Evolutionary conservation across 2,797 vertebrate genomes (phyloP), one percentile per base, ranked within the genome.

Genomic region (Sebastes cheni): DNA sequence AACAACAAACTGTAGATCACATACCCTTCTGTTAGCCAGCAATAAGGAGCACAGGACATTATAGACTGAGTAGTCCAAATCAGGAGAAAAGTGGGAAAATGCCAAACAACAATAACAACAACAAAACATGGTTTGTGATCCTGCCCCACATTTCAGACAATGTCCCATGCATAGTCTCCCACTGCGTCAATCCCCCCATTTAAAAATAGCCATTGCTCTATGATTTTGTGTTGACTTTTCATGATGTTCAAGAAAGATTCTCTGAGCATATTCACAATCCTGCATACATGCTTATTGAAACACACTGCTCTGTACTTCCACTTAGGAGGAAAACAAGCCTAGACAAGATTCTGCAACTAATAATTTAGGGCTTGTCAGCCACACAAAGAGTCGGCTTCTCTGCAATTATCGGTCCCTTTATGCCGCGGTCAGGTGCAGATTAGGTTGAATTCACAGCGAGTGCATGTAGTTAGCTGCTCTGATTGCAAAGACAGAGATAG

Each of bases 301-400:
- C 67, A 20, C 6, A 36, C 36, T 34, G 2, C 14, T 23, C 29
- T 12, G 11, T 59, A 55, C 59, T 56, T 73, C 20, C 16, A 34
- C 14, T 16, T 3, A 36, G 14, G 16, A 12, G 13, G 4, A 61
- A 34, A 52, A 22, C 23, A 34, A n/a, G 30, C 20, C 22, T 1
- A 58, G n/a, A 50, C 22, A 67, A n/a, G 34, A 59, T 39, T 52
- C 14, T 64, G 68, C 34, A 58, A 32, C 9, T 32, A 27, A 30
- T 81, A 16, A 61, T 72, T 72, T 71, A 13, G 61, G 46, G 13
- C 42, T 58, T 66, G 66, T 75, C 67, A 68, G 29, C 60, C 14
- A 3, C 46, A 75, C 42, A 70, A 73, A 60, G 65, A 55, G 30
- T 61, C 0, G 1, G 34, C 16, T 34, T 56, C 50, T 55, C 30